Percentiles rank a stretch among this genome's conserved stretches.
These are phyloP conservation scores for Idaea aversata DNA, from an alignment of 2,888 invertebrate genomes.

Conservation along the genomic window DNA sequence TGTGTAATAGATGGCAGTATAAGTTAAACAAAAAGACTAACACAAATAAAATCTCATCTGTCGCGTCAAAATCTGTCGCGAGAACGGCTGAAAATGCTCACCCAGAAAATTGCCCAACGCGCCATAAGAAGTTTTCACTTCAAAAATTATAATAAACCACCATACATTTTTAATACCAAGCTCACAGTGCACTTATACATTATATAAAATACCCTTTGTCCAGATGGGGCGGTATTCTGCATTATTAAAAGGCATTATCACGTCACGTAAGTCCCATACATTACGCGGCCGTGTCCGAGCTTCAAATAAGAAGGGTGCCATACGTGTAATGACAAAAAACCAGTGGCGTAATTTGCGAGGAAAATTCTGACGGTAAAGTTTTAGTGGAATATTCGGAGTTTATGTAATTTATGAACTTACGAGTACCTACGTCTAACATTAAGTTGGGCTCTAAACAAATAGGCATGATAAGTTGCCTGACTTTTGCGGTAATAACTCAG, in stretches of 20 bases:
- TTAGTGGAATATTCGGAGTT: neutral
- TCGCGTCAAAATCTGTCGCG: no score
- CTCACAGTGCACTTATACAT: conserved; percentile 2
- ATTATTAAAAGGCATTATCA: conserved; percentile 56
- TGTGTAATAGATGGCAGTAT: no score
- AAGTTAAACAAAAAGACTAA: no score
- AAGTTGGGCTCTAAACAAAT: no score
- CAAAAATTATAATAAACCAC: no score
- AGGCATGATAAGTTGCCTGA: no score
- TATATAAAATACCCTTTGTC: conserved; percentile 4
- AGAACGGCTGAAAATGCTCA: no score
- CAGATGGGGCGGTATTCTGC: conserved; percentile 18
- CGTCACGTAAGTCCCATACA: conserved; percentile 50
- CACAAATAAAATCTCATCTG: no score
- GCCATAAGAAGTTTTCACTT: no score
- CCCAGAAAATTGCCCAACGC: no score
- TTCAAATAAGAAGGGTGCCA: conserved; percentile 16
- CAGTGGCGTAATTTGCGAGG: neutral
- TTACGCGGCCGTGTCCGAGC: conserved; percentile 41
- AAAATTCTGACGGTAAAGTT: neutral
- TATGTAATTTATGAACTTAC: neutral
- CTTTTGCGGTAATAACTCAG: no score
- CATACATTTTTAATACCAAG: neutral
- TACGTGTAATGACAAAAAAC: conserved; percentile 4
- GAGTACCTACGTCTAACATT: neutral